These are phyloP conservation scores for Limonius californicus DNA, from an alignment of 1,140 invertebrate genomes.

Conservation along the genomic window DNA sequence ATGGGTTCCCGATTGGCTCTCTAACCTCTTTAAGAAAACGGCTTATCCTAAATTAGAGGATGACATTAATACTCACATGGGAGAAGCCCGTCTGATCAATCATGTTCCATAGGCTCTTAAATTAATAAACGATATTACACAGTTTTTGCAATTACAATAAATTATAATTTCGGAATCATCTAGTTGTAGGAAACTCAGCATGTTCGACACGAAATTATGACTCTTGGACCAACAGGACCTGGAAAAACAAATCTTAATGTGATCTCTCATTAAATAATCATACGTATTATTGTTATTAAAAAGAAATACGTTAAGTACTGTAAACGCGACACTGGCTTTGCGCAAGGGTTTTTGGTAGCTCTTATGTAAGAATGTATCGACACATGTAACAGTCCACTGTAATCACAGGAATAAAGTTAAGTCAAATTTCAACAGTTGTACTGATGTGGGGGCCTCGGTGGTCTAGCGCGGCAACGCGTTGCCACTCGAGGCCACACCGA, in stretches of 20 bases:
- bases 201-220: constrained; percentile 95
- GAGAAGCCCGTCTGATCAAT: constrained; percentile 74
- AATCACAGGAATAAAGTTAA: too few relatives aligned
- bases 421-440: too few relatives aligned
- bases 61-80: constrained; percentile 74
- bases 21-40: constrained; percentile 89
- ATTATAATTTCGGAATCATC: constrained; percentile 25
- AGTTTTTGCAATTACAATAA: background rate
- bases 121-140: constrained; percentile 73
- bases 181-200: constrained; percentile 93
- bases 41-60: constrained; percentile 82
- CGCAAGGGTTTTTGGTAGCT: too few relatives aligned
- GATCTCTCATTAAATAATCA: constrained; percentile 80
- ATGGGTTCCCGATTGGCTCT: constrained; percentile 91
- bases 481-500: too few relatives aligned
- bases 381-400: too few relatives aligned
- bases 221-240: constrained; percentile 90
- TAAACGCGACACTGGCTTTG: too few relatives aligned
- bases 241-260: constrained; percentile 97
- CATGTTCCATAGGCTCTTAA: constrained; percentile 94
- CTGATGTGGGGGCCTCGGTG: too few relatives aligned
- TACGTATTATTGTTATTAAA: too few relatives aligned
- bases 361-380: too few relatives aligned
- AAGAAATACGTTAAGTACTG: too few relatives aligned
- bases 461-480: too few relatives aligned